These are phyloP conservation scores for Oreochromis grahami DNA, from an alignment of 2,797 vertebrate species.

Conservation along the genomic window DNA sequence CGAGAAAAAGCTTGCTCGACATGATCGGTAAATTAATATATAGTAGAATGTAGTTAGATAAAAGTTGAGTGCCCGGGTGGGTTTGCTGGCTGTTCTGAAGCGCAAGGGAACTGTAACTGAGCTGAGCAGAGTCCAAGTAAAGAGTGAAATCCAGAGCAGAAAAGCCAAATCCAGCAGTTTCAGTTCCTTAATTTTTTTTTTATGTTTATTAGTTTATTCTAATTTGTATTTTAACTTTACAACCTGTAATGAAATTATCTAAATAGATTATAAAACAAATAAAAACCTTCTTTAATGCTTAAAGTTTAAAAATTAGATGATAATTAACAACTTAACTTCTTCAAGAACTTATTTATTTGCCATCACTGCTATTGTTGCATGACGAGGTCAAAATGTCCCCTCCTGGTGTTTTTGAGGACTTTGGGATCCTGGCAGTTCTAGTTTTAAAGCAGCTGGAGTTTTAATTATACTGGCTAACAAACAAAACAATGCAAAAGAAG, in stretches of 20 bases:
- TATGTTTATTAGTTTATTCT: neutral
- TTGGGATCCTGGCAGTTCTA: neutral
- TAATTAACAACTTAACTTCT: neutral
- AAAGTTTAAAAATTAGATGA: neutral
- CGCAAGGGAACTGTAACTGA: neutral
- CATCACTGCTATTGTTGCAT: neutral
- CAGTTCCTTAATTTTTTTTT: neutral
- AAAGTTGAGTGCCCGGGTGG: neutral
- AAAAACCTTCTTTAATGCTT: neutral
- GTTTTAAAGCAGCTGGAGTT: neutral
- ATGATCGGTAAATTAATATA: rapidly evolving
- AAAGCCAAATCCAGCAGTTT: neutral
- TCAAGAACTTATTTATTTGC: neutral
- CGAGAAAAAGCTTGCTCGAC: rapidly evolving
- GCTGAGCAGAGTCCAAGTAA: neutral
- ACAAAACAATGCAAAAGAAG: neutral
- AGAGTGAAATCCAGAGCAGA: neutral
- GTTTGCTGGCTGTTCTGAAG: neutral
- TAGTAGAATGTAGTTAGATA: neutral
- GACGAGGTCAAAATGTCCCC: neutral
- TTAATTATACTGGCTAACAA: neutral
- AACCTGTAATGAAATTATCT: neutral
- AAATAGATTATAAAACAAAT: neutral
- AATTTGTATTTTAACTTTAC: neutral
- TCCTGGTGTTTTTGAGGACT: neutral